Conservation (phyloP, 2,113 vertebrate genomes). For the Brienomyrus brachyistius region DNA sequence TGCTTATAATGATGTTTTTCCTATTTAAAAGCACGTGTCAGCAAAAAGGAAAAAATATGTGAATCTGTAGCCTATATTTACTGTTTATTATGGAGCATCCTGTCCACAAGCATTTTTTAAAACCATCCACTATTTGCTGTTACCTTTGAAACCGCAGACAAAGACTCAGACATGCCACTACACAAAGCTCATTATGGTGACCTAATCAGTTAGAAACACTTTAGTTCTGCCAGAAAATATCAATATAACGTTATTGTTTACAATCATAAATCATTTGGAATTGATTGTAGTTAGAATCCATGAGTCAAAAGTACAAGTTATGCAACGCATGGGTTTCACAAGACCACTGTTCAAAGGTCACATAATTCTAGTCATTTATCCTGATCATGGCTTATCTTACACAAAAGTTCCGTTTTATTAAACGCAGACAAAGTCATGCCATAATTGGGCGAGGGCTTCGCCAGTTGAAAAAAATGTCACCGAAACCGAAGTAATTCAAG, state of each 20-base stretch:
- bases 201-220: not conserved
- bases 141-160: not conserved
- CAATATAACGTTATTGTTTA: not conserved
- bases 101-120: not conserved
- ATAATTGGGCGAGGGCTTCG: not conserved
- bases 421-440: not conserved
- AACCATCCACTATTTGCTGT: not conserved
- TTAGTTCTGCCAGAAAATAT: not conserved
- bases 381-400: not conserved
- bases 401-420: not conserved
- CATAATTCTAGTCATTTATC: not conserved
- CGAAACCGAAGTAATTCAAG: not conserved
- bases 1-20: not conserved
- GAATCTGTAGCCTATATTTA: not conserved
- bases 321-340: not conserved
- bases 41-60: not conserved
- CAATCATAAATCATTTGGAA: not conserved
- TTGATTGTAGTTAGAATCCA: not conserved
- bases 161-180: not conserved
- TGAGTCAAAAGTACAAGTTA: not conserved
- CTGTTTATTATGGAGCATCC: not conserved
- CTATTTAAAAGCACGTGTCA: not conserved
- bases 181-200: not conserved
- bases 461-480: not conserved
- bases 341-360: not conserved